These are phyloP conservation scores for Endotricha flammealis DNA, from an alignment of 2,888 invertebrate genomes.

Conservation along the genomic window DNA sequence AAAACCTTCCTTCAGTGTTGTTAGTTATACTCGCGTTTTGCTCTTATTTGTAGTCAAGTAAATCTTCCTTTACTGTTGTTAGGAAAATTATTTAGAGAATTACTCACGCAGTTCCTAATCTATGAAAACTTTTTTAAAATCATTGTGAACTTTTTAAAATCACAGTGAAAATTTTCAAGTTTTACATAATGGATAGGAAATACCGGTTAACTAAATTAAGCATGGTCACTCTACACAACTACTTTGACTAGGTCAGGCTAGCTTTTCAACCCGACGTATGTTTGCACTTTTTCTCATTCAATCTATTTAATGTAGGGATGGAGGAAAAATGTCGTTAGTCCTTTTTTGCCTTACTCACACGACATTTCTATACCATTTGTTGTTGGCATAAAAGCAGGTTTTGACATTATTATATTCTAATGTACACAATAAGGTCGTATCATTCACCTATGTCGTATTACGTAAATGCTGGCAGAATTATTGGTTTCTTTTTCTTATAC, in stretches of 20 bases:
- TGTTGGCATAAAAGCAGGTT: neutral
- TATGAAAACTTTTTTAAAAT: no score
- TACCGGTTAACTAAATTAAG: neutral
- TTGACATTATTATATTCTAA: conserved; percentile 3
- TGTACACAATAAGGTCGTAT: neutral
- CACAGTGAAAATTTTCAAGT: no score
- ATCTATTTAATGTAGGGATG: conserved; percentile 34
- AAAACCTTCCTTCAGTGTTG: no score
- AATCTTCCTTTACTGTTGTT: no score
- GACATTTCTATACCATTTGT: conserved; percentile 5
- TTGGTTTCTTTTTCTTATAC: conserved; percentile 1
- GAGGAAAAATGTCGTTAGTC: conserved; percentile 22
- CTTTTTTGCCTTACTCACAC: conserved; percentile 8
- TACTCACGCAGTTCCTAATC: no score
- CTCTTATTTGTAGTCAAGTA: no score
- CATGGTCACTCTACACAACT: conserved; percentile 24
- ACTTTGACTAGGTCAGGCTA: conserved; percentile 37
- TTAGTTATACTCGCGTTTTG: no score
- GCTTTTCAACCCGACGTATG: conserved; percentile 39
- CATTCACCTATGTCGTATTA: neutral
- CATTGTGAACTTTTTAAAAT: no score
- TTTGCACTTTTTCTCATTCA: conserved; percentile 32
- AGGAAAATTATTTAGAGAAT: no score
- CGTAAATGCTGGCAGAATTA: neutral
- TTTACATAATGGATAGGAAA: no score